These are phyloP conservation scores for Artemia franciscana DNA, from an alignment of 1,140 invertebrate species.

Conservation along the genomic window DNA sequence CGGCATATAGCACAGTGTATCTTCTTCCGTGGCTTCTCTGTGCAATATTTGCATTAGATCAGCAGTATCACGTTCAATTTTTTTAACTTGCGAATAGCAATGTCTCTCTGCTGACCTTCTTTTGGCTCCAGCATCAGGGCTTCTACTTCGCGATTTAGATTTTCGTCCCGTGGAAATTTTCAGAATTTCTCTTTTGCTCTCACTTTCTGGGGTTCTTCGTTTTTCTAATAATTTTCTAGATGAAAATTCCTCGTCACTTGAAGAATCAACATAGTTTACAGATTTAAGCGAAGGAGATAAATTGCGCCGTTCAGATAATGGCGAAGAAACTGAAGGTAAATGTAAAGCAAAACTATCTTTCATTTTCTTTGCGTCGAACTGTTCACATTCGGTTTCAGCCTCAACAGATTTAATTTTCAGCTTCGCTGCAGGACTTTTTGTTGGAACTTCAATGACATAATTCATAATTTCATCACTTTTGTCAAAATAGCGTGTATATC, in stretches of 20 bases:
- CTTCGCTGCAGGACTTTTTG: not conserved
- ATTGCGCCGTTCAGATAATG: too few species aligned
- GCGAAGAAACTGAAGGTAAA: too few species aligned
- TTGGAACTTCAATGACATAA: not conserved
- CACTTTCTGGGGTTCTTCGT: conserved; percentile 5
- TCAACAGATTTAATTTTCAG: not conserved
- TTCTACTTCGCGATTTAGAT: not conserved
- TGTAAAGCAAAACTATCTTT: not conserved
- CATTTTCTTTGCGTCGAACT: not conserved
- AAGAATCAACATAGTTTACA: not conserved
- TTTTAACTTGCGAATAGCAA: conserved; percentile 5
- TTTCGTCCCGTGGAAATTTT: conserved; percentile 5
- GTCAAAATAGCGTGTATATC: not conserved
- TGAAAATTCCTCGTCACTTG: not conserved
- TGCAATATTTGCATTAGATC: not conserved
- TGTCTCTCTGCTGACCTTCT: conserved; percentile 16
- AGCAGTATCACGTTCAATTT: too few species aligned
- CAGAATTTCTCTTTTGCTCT: conserved; percentile 5
- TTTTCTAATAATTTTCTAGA: not conserved
- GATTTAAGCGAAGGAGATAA: too few species aligned
- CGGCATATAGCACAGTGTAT: conserved; percentile 10
- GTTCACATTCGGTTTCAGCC: not conserved
- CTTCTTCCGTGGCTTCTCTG: conserved; percentile 12
- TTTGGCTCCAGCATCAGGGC: not conserved
- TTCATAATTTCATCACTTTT: not conserved